These are phyloP conservation scores for Euzetes globulus DNA, from an alignment of 2,888 invertebrate genomes.

Conservation along the genomic window DNA sequence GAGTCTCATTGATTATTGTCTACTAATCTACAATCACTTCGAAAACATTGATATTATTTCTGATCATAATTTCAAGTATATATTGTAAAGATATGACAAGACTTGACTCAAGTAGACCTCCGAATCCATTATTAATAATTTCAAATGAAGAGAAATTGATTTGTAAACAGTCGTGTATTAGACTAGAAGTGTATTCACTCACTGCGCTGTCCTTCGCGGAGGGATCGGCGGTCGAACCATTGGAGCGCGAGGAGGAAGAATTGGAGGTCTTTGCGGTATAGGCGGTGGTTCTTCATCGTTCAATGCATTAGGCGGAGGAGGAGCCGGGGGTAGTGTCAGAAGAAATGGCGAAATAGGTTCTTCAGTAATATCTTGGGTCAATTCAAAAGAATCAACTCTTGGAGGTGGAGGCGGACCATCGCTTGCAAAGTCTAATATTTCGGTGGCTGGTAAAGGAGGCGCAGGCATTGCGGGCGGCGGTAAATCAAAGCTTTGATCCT, in stretches of 20 bases:
- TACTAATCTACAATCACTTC: too few relatives aligned
- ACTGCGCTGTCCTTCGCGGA: conserved; percentile 21
- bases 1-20: too few relatives aligned
- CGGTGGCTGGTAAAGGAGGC: neutral
- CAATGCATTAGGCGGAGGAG: conserved; percentile 26
- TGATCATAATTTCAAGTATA: too few relatives aligned
- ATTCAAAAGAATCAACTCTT: conserved; percentile 32
- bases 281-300: conserved; percentile 30
- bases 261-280: conserved; percentile 28
- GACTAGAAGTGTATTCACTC: neutral
- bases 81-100: too few relatives aligned
- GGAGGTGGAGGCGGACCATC: conserved; percentile 39
- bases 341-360: conserved; percentile 29
- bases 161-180: neutral
- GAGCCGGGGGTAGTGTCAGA: conserved; percentile 10
- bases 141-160: too few relatives aligned
- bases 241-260: conserved; percentile 28
- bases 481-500: conserved; percentile 20
- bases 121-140: too few relatives aligned
- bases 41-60: too few relatives aligned
- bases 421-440: neutral
- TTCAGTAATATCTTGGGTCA: neutral
- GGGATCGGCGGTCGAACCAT: conserved; percentile 27
- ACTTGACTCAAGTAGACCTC: too few relatives aligned
- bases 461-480: conserved; percentile 28